Conservation (phyloP, 2,797 vertebrate species). For the Enteromius trimaculatus region DNA sequence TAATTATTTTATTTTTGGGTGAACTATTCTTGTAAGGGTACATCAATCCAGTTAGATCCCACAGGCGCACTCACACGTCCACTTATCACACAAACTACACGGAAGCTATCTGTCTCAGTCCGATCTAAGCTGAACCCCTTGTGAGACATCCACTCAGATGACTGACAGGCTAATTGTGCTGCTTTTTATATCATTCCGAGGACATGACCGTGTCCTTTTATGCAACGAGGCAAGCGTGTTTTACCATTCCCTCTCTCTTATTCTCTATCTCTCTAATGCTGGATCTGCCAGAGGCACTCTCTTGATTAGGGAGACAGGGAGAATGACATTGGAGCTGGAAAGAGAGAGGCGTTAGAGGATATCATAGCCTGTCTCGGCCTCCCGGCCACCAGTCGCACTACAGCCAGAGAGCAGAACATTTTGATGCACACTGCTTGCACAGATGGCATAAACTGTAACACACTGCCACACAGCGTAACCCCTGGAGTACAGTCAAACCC, state of each 20-base stretch:
- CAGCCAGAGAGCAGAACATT: slow-evolving; percentile 39
- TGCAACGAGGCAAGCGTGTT: slow-evolving; percentile 46
- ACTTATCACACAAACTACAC: slow-evolving; percentile 22
- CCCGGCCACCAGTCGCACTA: slow-evolving; percentile 19
- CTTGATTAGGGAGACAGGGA: slow-evolving; percentile 71
- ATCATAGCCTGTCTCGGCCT: slow-evolving; percentile 46
- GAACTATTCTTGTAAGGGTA: slow-evolving; percentile 23
- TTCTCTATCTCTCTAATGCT: slow-evolving; percentile 56
- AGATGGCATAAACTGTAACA: slow-evolving; percentile 21
- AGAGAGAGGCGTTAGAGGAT: slow-evolving; percentile 65
- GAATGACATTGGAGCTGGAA: slow-evolving; percentile 76
- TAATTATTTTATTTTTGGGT: slow-evolving; percentile 2
- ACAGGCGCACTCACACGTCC: slow-evolving; percentile 10
- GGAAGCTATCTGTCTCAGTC: slow-evolving; percentile 22
- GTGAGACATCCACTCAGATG: slow-evolving; percentile 65
- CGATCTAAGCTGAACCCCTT: slow-evolving; percentile 48
- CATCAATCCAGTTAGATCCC: slow-evolving; percentile 2
- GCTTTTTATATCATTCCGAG: slow-evolving; percentile 75
- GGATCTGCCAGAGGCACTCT: slow-evolving; percentile 50
- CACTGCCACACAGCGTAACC: background rate
- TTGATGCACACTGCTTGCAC: slow-evolving; percentile 12
- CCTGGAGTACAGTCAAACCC: slow-evolving; percentile 9
- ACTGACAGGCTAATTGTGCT: slow-evolving; percentile 81
- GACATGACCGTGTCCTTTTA: slow-evolving; percentile 73
- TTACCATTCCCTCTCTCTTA: slow-evolving; percentile 48